Conservation (phyloP, 2,797 vertebrate species). For the Falco novaeseelandiae region DNA sequence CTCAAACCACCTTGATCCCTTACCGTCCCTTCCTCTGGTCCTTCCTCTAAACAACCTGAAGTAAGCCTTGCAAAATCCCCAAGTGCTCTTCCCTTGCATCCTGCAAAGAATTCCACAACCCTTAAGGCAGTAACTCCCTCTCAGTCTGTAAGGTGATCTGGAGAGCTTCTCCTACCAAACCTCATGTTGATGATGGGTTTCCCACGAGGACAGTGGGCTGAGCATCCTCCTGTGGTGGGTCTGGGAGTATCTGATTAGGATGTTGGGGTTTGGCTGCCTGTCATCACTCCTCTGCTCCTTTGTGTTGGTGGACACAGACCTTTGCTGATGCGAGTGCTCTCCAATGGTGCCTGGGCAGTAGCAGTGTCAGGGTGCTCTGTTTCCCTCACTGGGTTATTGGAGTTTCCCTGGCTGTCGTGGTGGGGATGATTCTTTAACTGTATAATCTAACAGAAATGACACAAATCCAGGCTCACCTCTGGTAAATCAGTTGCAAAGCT, state of each 20-base stretch:
- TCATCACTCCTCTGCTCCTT: background rate
- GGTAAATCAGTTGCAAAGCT: background rate
- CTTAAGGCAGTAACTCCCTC: background rate
- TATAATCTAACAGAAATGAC: background rate
- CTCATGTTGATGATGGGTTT: background rate
- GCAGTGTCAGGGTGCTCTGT: background rate
- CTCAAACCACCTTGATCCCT: background rate
- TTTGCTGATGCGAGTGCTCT: background rate
- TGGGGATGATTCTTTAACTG: background rate
- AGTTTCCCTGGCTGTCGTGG: background rate
- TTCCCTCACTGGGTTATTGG: background rate
- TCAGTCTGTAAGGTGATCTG: background rate
- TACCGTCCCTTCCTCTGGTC: background rate
- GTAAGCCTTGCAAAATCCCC: background rate
- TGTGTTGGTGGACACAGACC: background rate
- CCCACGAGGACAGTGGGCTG: background rate
- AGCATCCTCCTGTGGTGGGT: background rate
- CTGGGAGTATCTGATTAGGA: background rate
- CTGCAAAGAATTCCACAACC: background rate
- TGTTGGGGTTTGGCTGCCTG: background rate
- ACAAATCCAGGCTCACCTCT: background rate
- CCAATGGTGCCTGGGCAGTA: no score
- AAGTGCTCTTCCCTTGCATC: background rate
- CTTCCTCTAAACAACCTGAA: background rate
- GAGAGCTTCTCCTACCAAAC: background rate